Base-by-base conservation (phyloP, 2,113 vertebrate species). In the Melanerpes formicivorus region DNA sequence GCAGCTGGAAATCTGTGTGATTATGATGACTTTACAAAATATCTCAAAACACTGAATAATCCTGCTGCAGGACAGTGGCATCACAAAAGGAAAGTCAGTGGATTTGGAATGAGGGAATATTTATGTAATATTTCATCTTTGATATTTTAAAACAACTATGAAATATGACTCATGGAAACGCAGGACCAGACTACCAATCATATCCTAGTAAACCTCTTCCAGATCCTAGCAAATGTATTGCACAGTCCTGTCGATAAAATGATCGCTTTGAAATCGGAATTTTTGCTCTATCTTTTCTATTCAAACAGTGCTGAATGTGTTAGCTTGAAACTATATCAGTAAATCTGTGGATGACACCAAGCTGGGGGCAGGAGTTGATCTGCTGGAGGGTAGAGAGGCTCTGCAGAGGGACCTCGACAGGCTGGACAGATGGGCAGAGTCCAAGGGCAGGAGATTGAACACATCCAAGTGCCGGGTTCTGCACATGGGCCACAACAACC, bases 31-130 rank as follows among this genome's bases (percentile, higher is more conserved):
- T 72, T 81, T 59, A 81, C 16, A 76, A 73, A 93, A 42, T 71
- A 84, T 46, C 70, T 93, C 76, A 80, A 76, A 92, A 80, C 59
- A 80, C 40, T 70, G 54, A 87, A 88, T 74, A 94, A 90, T 78
- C 59, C 88, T 90, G 62, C 64, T 89, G 27, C 65, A 82, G 72
- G 80, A 84, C 81, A 85, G 71, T 88, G 27, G 11, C 21, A 87
- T 60, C 80, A 70, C 55, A 69, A 77, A 77, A 48, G 12, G 14
- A 40, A 91, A 64, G 18, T 60, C 52, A 48, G 10, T 67, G 64
- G 67, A 83, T 80, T 89, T 87, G 72, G 30, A 95, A n/a, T 67
- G 14, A 83, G 18, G 18, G 22, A 72, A 67, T 91, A 82, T 87
- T 87, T 92, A 71, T 1, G 18, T 74, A 87, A 67, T 92, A 74